Evolutionary conservation across 1,140 invertebrate genomes (phyloP).

Genomic region (Plodia interpunctella): DNA sequence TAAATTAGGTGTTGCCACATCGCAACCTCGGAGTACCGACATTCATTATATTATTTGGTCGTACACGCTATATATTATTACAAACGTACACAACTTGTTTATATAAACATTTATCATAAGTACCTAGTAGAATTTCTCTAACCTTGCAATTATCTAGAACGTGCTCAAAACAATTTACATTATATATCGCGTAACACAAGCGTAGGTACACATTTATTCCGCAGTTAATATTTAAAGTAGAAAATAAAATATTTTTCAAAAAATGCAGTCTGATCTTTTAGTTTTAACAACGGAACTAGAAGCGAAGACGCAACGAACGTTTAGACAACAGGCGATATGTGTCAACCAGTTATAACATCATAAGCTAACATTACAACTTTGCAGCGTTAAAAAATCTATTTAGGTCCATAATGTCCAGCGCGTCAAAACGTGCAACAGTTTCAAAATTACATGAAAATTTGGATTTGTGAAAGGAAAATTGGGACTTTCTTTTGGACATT

Average conservation of each 20-base stretch:
- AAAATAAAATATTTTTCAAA: slow-evolving; percentile 11
- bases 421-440: too few species aligned
- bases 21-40: slow-evolving; percentile 26
- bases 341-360: slow-evolving; percentile 12
- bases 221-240: slow-evolving; percentile 5
- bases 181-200: slow-evolving; percentile 11
- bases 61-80: slow-evolving; percentile 44
- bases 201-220: slow-evolving; percentile 9
- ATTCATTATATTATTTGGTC: slow-evolving; percentile 42
- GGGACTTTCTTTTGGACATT: too few species aligned
- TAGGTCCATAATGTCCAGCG: too few species aligned
- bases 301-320: slow-evolving; percentile 16
- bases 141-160: slow-evolving; percentile 30
- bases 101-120: slow-evolving; percentile 42
- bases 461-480: too few species aligned
- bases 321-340: slow-evolving; percentile 24
- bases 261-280: slow-evolving; percentile 18
- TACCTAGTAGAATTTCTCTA: slow-evolving; percentile 38
- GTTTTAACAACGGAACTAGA: neutral
- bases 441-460: too few species aligned
- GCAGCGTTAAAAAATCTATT: slow-evolving; percentile 2
- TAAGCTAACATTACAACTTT: slow-evolving; percentile 9
- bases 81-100: slow-evolving; percentile 47
- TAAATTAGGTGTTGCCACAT: slow-evolving; percentile 23
- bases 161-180: slow-evolving; percentile 17